These are phyloP conservation scores for Morinoia aosen DNA, from an alignment of 2,888 invertebrate species.

Conservation along the genomic window DNA sequence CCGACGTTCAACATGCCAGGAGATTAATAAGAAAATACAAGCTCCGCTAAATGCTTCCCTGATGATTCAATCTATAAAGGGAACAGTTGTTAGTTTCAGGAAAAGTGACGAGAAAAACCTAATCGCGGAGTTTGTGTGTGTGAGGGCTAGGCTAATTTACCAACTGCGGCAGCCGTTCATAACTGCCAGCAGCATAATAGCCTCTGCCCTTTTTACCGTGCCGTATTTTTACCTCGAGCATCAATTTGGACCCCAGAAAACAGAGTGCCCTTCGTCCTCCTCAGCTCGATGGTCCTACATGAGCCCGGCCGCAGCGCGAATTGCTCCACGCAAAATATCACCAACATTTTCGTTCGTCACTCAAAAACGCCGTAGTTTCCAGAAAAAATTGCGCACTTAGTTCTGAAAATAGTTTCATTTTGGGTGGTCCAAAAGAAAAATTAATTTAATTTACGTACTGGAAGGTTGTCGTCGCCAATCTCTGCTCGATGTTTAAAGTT, in stretches of 20 bases:
- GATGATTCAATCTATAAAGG: not conserved
- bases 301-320: not conserved
- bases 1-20: not conserved
- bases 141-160: not conserved
- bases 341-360: not conserved
- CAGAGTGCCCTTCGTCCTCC: conserved; percentile 28
- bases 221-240: conserved; percentile 43
- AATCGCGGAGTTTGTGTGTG: conserved; percentile 1
- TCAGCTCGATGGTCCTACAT: conserved; percentile 1
- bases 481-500: not conserved
- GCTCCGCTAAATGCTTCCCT: not conserved
- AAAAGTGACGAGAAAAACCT: not conserved
- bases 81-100: not conserved
- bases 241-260: conserved; percentile 40
- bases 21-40: not conserved
- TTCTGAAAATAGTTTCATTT: not conserved
- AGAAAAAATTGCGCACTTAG: not conserved
- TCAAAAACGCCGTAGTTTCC: not conserved
- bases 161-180: conserved; percentile 28
- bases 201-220: conserved; percentile 21
- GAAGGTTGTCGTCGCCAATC: not conserved
- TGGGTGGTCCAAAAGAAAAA: not conserved
- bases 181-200: conserved; percentile 46
- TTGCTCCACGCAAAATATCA: not conserved
- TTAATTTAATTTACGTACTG: not conserved